A percentile compares a stretch with the other conserved stretches of the same genome.
These are phyloP conservation scores for Fragum sueziense DNA, from an alignment of 2,888 invertebrate genomes.

Conservation along the genomic window DNA sequence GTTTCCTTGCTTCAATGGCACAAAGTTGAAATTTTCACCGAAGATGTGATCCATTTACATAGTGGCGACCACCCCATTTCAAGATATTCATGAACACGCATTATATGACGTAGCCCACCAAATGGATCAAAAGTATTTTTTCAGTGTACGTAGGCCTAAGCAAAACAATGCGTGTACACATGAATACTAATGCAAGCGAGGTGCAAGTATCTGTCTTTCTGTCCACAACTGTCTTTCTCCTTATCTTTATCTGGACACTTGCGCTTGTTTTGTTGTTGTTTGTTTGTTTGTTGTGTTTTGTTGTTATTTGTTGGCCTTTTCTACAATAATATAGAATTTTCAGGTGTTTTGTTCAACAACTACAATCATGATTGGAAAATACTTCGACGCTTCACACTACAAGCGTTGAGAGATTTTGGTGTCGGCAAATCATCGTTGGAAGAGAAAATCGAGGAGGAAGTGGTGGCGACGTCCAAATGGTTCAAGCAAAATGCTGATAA, in stretches of 20 bases:
- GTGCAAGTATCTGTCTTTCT: background rate
- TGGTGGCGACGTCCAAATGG: constrained; percentile 25
- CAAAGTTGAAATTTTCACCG: too few species aligned
- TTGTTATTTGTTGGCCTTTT: background rate
- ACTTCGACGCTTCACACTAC: constrained; percentile 54
- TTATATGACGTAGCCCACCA: too few species aligned
- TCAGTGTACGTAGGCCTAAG: too few species aligned
- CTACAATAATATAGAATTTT: background rate
- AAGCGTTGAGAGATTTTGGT: constrained; percentile 62
- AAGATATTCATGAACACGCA: too few species aligned
- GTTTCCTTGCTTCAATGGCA: too few species aligned
- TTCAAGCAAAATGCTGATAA: constrained; percentile 38
- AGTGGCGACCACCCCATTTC: too few species aligned
- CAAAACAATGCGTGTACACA: too few species aligned
- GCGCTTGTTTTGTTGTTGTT: too few species aligned
- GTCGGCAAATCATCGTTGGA: constrained; percentile 63
- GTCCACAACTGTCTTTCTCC: background rate
- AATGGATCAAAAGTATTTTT: too few species aligned
- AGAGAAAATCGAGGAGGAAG: constrained; percentile 58
- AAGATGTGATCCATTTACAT: too few species aligned
- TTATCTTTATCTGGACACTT: background rate
- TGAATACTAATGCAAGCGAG: too few species aligned
- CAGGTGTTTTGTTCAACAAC: constrained; percentile 18
- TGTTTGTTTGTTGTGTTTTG: too few species aligned
- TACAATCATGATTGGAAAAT: constrained; percentile 58